Evolutionary conservation across 92 coral and sea anemone species (phyloP).

Genomic region (Zoanthus sansibaricus): DNA sequence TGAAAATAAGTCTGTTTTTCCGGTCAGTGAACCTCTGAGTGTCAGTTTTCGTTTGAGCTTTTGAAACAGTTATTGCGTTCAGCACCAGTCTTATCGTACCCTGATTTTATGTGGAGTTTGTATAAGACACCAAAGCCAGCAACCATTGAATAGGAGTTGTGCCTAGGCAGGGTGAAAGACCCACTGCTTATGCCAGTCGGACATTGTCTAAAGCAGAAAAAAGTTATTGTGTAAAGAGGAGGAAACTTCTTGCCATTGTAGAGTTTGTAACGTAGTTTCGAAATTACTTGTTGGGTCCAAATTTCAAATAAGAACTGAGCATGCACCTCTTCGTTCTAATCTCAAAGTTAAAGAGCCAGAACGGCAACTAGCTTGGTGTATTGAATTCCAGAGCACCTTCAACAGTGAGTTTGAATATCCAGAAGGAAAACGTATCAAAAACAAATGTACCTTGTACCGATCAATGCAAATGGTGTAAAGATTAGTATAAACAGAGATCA

Average conservation of each 20-base stretch:
- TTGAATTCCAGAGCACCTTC: constrained; percentile 50
- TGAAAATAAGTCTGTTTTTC: constrained; percentile 43
- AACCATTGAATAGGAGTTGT: constrained; percentile 64
- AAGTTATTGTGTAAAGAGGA: constrained; percentile 46
- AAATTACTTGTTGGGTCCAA: constrained; percentile 40
- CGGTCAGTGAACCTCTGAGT: constrained; percentile 38
- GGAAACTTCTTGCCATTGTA: constrained; percentile 56
- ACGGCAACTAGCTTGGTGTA: constrained; percentile 4
- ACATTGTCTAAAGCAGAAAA: constrained; percentile 50
- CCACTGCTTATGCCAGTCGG: constrained; percentile 48
- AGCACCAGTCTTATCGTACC: constrained; percentile 58
- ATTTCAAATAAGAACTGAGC: constrained; percentile 68
- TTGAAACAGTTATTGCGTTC: constrained; percentile 52
- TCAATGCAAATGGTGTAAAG: constrained; percentile 59
- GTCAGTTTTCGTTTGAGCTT: constrained; percentile 55
- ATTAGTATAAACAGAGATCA: constrained; percentile 19
- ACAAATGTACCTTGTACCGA: constrained; percentile 55
- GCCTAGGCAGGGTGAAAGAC: constrained; percentile 36
- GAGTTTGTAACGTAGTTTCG: constrained; percentile 10
- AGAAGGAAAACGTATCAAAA: constrained; percentile 26
- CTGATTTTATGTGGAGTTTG: constrained; percentile 37
- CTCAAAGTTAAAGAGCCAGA: constrained; percentile 68
- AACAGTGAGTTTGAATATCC: constrained; percentile 62
- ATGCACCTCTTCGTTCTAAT: constrained; percentile 57
- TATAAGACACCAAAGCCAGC: constrained; percentile 51